These are phyloP conservation scores for Sarcophaga carnaria DNA, from an alignment of 2,888 invertebrate genomes.

Conservation along the genomic window DNA sequence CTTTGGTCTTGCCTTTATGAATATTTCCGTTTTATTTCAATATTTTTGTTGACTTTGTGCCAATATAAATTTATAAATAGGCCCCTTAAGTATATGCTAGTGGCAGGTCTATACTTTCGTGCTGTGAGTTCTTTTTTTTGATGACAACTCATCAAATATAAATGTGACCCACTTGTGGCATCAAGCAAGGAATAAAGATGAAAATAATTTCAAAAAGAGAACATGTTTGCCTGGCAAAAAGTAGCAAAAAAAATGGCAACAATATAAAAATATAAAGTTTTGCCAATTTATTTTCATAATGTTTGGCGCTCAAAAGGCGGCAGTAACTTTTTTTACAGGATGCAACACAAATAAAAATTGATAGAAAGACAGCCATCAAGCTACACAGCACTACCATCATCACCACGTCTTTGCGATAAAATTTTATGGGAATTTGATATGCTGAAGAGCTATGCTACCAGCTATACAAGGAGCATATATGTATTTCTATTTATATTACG, in stretches of 20 bases:
- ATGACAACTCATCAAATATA: conserved; percentile 79
- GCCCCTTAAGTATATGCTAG: background rate
- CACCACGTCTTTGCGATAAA: conserved; percentile 53
- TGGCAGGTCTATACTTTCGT: background rate
- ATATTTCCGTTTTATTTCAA: too few relatives aligned
- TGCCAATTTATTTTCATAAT: conserved; percentile 42
- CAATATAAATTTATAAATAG: conserved; percentile 6
- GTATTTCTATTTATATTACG: too few relatives aligned
- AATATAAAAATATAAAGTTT: conserved; percentile 13
- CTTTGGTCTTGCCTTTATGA: too few relatives aligned
- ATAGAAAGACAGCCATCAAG: conserved; percentile 8
- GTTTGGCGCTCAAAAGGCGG: conserved; percentile 1
- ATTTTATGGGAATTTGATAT: conserved; percentile 68
- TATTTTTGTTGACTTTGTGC: background rate
- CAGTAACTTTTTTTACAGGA: conserved; percentile 13
- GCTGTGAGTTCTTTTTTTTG: conserved; percentile 40
- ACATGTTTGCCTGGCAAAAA: conserved; percentile 29
- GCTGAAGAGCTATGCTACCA: conserved; percentile 44
- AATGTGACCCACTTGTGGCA: conserved; percentile 78
- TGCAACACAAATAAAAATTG: background rate
- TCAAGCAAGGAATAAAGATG: conserved; percentile 29
- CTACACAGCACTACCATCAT: background rate
- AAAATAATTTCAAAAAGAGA: conserved; percentile 13
- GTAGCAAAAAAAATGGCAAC: background rate
- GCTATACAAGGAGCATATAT: too few relatives aligned